Conservation (phyloP, 2,113 vertebrate genomes). For the Oncorhynchus keta region DNA sequence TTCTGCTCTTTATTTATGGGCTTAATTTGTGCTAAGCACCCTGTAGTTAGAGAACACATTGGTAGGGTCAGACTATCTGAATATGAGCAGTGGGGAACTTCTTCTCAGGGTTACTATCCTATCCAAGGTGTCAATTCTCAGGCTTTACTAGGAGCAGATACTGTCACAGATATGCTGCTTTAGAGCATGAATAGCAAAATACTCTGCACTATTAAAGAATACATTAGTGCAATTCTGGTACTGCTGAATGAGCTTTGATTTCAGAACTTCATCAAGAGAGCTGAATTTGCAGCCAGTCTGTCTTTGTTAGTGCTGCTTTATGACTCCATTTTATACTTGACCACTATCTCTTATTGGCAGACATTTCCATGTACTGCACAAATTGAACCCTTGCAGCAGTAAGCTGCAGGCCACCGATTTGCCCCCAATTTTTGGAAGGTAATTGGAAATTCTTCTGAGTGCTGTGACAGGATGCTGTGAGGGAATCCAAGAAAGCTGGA, state of each 20-base stretch:
- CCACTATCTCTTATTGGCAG: slow-evolving; percentile 6
- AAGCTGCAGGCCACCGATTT: background rate
- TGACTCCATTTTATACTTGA: background rate
- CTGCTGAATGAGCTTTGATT: background rate
- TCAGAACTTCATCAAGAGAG: slow-evolving; percentile 2
- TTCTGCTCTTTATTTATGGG: slow-evolving; percentile 57
- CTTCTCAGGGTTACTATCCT: background rate
- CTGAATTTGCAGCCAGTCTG: background rate
- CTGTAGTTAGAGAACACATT: slow-evolving; percentile 45
- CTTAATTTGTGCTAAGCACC: slow-evolving; percentile 44
- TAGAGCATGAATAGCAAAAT: background rate
- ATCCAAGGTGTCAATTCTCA: background rate
- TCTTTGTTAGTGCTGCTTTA: slow-evolving; percentile 1
- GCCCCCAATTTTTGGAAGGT: slow-evolving; percentile 9
- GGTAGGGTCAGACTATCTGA: slow-evolving; percentile 53
- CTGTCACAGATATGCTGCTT: background rate
- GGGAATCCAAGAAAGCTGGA: slow-evolving; percentile 20
- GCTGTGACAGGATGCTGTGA: slow-evolving; percentile 1
- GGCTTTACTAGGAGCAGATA: background rate
- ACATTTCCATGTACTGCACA: background rate
- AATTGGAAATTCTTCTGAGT: slow-evolving; percentile 24
- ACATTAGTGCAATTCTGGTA: background rate
- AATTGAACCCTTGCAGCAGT: background rate
- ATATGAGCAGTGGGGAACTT: background rate
- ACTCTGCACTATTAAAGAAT: background rate